Conservation (phyloP, 2,888 invertebrate species). For the Lysandra bellargus region DNA sequence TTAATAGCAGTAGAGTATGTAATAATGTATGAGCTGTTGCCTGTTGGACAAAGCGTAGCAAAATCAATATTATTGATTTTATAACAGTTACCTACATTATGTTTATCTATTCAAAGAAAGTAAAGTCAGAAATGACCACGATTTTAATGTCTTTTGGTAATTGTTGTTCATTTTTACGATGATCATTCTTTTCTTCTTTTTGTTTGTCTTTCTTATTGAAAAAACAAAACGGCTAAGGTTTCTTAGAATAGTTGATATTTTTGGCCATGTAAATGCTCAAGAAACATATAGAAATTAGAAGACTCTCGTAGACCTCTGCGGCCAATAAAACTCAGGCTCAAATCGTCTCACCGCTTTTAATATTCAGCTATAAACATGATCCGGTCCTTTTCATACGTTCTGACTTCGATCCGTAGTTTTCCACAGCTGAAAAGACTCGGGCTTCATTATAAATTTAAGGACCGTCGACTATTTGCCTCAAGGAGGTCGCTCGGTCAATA, state of each 20-base stretch:
- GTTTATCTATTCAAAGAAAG: not conserved
- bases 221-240: no score
- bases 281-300: not conserved
- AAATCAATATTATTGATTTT: not conserved
- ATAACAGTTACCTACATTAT: not conserved
- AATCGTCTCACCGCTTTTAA: not conserved
- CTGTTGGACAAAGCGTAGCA: not conserved
- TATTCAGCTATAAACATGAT: not conserved
- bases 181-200: no score
- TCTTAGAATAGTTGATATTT: no score
- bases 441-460: conserved; percentile 33
- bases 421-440: conserved; percentile 23
- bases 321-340: not conserved
- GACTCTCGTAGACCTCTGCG: not conserved
- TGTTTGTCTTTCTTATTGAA: no score
- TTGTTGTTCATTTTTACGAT: no score
- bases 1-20: no score
- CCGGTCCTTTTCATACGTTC: conserved; percentile 27
- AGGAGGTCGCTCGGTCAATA: conserved; percentile 29
- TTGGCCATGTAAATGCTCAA: no score
- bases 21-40: no score
- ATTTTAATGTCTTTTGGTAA: not conserved
- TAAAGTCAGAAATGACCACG: not conserved
- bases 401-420: conserved; percentile 24
- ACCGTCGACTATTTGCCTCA: conserved; percentile 29